phyloP scores from a whole-genome alignment of 2,113 vertebrate genomes.

The Gadus macrocephalus region DNA sequence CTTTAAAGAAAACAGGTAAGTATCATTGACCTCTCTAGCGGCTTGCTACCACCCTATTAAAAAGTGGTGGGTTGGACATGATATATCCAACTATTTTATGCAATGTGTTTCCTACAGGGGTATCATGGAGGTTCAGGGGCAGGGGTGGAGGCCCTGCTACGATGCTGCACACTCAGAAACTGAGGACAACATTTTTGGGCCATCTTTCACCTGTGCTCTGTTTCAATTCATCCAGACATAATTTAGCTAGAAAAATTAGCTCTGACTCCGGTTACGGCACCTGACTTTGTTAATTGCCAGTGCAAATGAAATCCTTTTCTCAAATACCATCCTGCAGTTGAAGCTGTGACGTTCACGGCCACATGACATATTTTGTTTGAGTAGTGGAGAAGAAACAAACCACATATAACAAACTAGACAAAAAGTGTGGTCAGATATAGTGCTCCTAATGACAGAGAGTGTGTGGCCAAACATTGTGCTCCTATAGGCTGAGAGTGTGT shows the following conservation, averaged over 20 bases:
- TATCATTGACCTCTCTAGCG: too few relatives aligned
- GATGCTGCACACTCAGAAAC: not conserved
- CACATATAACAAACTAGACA: slow-evolving; percentile 48
- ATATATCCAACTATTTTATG: too few relatives aligned
- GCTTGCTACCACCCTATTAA: too few relatives aligned
- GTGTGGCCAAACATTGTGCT: not conserved
- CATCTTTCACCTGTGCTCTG: slow-evolving; percentile 18
- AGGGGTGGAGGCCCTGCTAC: not conserved
- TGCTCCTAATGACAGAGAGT: not conserved
- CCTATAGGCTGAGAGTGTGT: not conserved
- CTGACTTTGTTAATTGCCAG: slow-evolving; percentile 46
- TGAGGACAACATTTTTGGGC: not conserved
- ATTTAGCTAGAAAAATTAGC: slow-evolving; percentile 1
- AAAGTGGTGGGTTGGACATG: too few relatives aligned
- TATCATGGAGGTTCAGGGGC: not conserved
- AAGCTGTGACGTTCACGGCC: slow-evolving; percentile 40
- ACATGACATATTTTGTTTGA: slow-evolving; percentile 47
- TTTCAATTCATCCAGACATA: slow-evolving; percentile 20
- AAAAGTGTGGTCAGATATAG: slow-evolving; percentile 15
- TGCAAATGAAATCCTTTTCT: slow-evolving; percentile 41
- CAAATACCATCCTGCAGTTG: slow-evolving; percentile 7
- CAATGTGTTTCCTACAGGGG: not conserved
- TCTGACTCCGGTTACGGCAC: slow-evolving; percentile 28
- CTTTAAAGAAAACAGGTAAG: not conserved
- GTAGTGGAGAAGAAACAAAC: slow-evolving; percentile 11